Evolutionary conservation across 2,797 vertebrate genomes (phyloP), one percentile per base, ranked within the genome.

Genomic region (Sebastes flavidus): DNA sequence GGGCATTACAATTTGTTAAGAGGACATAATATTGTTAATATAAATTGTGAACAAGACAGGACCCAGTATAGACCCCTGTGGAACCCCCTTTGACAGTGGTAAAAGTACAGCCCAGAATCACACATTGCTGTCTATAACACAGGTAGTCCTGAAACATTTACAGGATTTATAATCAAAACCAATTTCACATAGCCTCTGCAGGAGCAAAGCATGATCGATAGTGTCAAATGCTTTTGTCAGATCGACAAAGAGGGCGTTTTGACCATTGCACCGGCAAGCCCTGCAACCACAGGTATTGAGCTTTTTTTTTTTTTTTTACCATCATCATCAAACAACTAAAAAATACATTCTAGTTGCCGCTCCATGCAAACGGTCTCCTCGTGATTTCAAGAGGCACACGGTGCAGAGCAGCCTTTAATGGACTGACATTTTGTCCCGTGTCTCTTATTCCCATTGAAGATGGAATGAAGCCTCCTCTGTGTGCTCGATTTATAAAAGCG

Each of bases 401-500:
- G 74, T 20, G 66, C 77, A 63, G 74, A 83, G 46, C 70, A 25
- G 12, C 55, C 27, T 79, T 56, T 78, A 87, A 86, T 76, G 42
- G 75, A 65, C 63, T 88, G 82, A 88, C 69, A 86, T 85, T 87
- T 81, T 70, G 77, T 62, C 72, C 69, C 3, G 30, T 71, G 25
- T 86, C 55, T 81, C 32, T 60, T 42, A 54, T 42, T 55, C 36
- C 66, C 49, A 27, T 55, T 25, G 65, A 72, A 84, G 82, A 80
- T 78, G 60, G 65, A 89, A 81, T 81, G 83, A 87, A 88, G 78
- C 80, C 78, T 69, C 65, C 16, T 25, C 81, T 9, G 52, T 46
- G 77, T 18, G 65, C 86, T 88, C 55, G 49, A 81, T 91, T 65
- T 87, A 76, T 82, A 74, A 87, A 83, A 87, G 87, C 68, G 24